Conservation (phyloP, 1,140 invertebrate genomes). For the Megalonaias nervosa region DNA sequence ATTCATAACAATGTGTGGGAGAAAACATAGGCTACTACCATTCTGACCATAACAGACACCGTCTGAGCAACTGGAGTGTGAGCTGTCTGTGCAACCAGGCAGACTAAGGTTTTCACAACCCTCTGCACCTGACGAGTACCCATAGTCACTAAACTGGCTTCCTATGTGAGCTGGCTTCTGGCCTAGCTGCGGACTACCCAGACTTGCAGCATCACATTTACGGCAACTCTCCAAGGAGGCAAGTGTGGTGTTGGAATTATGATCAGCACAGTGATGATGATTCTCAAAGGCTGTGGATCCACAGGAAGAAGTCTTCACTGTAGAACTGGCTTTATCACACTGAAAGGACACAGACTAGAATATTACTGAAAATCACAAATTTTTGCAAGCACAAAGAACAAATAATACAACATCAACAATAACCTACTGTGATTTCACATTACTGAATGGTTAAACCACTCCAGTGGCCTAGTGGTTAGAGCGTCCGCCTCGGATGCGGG, state of each 20-base stretch:
- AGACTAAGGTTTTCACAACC: slow-evolving; percentile 67
- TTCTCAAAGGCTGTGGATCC: slow-evolving; percentile 14
- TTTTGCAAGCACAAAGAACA: no score
- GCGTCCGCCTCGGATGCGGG: no score
- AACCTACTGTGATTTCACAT: no score
- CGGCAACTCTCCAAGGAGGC: slow-evolving; percentile 50
- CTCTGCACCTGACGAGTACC: slow-evolving; percentile 65
- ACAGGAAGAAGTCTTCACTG: slow-evolving; percentile 24
- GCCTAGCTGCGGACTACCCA: slow-evolving; percentile 1
- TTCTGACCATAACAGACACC: slow-evolving; percentile 50
- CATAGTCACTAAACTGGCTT: slow-evolving; percentile 57
- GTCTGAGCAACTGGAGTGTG: slow-evolving; percentile 60
- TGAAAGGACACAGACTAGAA: slow-evolving; percentile 13
- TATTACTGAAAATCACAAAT: no score
- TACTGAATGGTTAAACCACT: no score
- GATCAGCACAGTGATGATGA: slow-evolving; percentile 41
- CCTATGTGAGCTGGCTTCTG: slow-evolving; percentile 27
- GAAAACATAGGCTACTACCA: slow-evolving; percentile 38
- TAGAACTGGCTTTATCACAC: slow-evolving; percentile 43
- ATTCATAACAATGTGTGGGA: no score
- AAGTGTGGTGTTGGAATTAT: slow-evolving; percentile 53
- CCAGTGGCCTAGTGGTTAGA: no score
- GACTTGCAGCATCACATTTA: slow-evolving; percentile 28
- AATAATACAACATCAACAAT: no score
- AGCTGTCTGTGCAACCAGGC: slow-evolving; percentile 67